Percentiles rank a stretch among this genome's conserved stretches.
Conservation (phyloP, 1,140 invertebrate species). For the Saccostrea echinata region DNA sequence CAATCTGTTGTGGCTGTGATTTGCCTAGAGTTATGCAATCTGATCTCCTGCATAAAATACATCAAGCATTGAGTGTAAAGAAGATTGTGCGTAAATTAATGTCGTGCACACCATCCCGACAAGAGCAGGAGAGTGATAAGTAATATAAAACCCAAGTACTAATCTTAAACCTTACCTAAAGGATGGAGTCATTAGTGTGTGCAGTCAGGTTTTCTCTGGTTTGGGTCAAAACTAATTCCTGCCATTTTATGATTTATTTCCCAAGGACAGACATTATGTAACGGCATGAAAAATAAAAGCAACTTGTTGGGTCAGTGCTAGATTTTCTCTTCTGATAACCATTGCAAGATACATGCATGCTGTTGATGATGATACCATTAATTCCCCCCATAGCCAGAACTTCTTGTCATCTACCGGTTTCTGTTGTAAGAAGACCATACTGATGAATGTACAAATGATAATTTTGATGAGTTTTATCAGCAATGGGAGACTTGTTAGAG, state of each 20-base stretch:
- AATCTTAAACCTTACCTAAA: neutral
- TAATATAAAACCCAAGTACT: neutral
- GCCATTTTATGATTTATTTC: no score
- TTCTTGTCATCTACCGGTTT: no score
- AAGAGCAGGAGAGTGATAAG: neutral
- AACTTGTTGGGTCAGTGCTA: no score
- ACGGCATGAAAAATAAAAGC: no score
- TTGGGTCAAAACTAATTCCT: neutral
- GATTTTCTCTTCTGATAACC: no score
- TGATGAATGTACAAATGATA: neutral
- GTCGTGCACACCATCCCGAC: neutral
- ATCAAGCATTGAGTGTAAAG: neutral
- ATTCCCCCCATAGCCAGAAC: no score
- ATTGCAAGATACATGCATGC: no score
- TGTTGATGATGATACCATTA: no score
- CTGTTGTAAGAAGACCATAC: neutral
- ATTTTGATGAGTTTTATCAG: neutral
- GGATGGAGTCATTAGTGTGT: neutral
- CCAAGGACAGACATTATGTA: no score
- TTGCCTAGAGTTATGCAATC: conserved; percentile 17
- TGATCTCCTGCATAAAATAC: neutral
- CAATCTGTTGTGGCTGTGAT: neutral
- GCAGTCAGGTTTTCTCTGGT: neutral
- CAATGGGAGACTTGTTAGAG: neutral
- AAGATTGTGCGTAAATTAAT: conserved; percentile 8